Evolutionary conservation across 2,113 vertebrate genomes (phyloP), one percentile per base, ranked within the genome.

Genomic region (Scytalopus superciliaris): DNA sequence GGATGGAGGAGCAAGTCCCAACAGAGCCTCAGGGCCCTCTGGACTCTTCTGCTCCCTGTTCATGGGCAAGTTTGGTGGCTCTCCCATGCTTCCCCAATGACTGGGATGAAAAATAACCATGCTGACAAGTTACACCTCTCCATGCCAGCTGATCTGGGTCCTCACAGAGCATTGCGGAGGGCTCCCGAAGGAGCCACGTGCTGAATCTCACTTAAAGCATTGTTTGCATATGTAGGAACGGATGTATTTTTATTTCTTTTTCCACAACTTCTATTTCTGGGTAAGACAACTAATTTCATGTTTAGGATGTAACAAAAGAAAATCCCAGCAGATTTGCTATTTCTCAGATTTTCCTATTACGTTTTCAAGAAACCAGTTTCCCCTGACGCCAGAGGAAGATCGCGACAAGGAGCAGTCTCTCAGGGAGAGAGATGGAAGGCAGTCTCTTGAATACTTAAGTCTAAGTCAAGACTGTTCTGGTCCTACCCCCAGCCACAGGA

Each of bases 241-340:
- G 80, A 96, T 96, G 91, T 87, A 63, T 59, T 95, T 96, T 92
- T 88, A 37, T 91, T 94, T 94, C 59, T 96, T 94, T 94, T 63
- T 66, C 89, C 94, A 95, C 77, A 78, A 33, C 60, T 95, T 95
- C 94, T 96, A 92, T 97, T 96, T 96, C 86, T 97, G 93, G 76
- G 19, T 77, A 37, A 95, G 70, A 75, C 68, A 92, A 84, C 39
- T 90, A 31, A 84, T 95, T 95, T 93, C 86, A 63, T 94, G 77
- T 93, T 96, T 81, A 93, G 90, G 68, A 52, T 81, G 60, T 87
- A 95, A 96, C 95, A 96, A 95, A 96, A 94, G 95, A 97, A 93
- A 92, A 94, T 87, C 60, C 59, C 93, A 90, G 47, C 55, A 92
- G 89, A 93, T 95, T 84, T 64, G 66, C 83, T 88, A 53, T 94